phyloP scores from a whole-genome alignment of 1,140 invertebrate genomes.

The Spodoptera frugiperda region DNA sequence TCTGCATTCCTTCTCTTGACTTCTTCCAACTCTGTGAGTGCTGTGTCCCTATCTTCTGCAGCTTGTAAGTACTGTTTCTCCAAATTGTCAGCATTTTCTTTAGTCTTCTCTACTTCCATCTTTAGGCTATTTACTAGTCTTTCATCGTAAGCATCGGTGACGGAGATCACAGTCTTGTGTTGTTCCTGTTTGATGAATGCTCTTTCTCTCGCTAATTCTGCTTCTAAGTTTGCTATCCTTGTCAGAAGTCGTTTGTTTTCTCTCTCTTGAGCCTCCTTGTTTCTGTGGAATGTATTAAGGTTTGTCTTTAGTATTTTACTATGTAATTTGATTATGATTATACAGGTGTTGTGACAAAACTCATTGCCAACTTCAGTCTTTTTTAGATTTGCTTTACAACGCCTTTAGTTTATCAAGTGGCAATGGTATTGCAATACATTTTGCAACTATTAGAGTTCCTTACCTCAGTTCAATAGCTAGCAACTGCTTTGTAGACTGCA shows the following conservation, averaged over 20 bases:
- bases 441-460: conserved; percentile 9
- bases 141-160: conserved; percentile 86
- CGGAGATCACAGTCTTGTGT: conserved; percentile 87
- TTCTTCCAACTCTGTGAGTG: conserved; percentile 92
- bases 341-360: background rate
- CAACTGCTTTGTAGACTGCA: conserved; percentile 96
- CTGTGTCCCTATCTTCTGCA: conserved; percentile 91
- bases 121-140: conserved; percentile 89
- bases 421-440: background rate
- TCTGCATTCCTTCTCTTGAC: conserved; percentile 91
- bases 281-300: conserved; percentile 79
- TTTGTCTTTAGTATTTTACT: background rate
- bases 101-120: conserved; percentile 91
- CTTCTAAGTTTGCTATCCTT: conserved; percentile 92
- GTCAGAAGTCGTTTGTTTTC: conserved; percentile 94
- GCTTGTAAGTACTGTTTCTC: conserved; percentile 92
- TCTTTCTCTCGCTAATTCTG: conserved; percentile 90
- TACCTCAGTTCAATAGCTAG: conserved; percentile 92
- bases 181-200: conserved; percentile 87
- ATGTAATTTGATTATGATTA: background rate
- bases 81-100: conserved; percentile 92
- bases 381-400: too few species aligned
- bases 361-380: too few species aligned
- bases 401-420: too few species aligned
- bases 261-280: conserved; percentile 94